Base-by-base conservation (phyloP, 2,113 vertebrate species). In the Lepus timidus region DNA sequence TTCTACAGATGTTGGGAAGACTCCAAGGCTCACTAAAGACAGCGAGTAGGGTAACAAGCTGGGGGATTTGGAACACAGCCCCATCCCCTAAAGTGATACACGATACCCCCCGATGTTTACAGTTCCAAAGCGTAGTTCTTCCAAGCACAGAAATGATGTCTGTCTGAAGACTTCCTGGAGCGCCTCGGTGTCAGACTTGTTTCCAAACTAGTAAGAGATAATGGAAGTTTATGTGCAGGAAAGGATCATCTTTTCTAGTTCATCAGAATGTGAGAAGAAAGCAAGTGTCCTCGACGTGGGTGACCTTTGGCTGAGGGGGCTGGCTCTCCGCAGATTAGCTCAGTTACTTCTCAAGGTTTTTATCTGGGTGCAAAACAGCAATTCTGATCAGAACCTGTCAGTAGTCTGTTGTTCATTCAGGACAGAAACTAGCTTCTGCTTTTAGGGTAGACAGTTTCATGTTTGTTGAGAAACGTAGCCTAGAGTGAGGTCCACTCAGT, bases 261-360 rank as follows among this genome's bases (percentile, higher is more conserved):
- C 44, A 1, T 96, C 88, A 65, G n/a, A 36, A 74, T 2, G 7
- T 70, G n/a, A 71, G 39, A 44, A 80, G 44, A 93, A 93, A 93
- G 11, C 29, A 73, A 79, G n/a, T 73, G 13, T 84, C 74, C 70
- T 90, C 14, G 2, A 55, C 58, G 91, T 82, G 29, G 36, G 0
- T 95, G 29, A 55, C 85, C 87, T 90, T 79, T 83, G 65, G 11
- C 83, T 79, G 29, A 64, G 88, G 80, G 81, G 81, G 81, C 84
- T 88, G 90, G 39, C 22, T 95, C 39, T 29, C 71, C 52, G 74
- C 82, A 93, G 79, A 94, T 94, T 31, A 82, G 62, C 82, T 91
- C 81, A 79, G 51, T 87, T 90, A 76, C 27, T 86, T 55, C 58
- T 80, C 74, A 27, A 85, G 78, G 64, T 49, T 90, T 96, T 95